Base-by-base conservation (phyloP, 2,888 invertebrate species). In the Stenolophus ochropezus region DNA sequence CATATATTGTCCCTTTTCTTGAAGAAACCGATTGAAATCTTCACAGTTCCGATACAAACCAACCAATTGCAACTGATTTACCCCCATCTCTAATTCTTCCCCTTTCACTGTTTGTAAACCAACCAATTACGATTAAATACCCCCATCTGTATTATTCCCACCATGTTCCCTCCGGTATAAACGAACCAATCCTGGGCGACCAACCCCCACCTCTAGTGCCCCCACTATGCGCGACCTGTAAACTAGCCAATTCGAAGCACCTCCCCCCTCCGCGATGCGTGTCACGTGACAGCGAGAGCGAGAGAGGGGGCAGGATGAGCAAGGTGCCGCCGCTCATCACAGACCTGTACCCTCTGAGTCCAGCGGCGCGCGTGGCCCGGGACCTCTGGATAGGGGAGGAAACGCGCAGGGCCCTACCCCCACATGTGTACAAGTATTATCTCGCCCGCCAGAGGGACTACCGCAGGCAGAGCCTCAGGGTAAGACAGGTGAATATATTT, bases 361-460 rank as follows among this genome's bases (percentile, higher is more conserved):
- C 82, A 82, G 83, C 74, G 69, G 82, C 77, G 82, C 83, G 82
- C 81, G 82, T 20, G 5, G 51, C 78, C 16, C 85, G 86, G 83
- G 87, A 89, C 83, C 87, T 88, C 83, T 93, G 93, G 93, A 93
- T 93, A 86, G 93, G 93, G 74, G 92, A 93, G 87, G 93, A 93
- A 87, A 93, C 93, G 73, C 92, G 91, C 84, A 90, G 91, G 53
- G 90, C 91, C 5, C 87, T 93, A 86, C 93, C 93, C 8, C 90
- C 91, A 1, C 93, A 93, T 86, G 92, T 93, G 86, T 93, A 92
- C 88, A 92, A 93, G 87, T 93, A 93, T 88, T 93, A 93, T 87
- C 90, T 92, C 86, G 91, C 91, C 71, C 84, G 89, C 81, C 89
- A 88, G 27, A 86, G 87, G 83, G 88, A 87, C 81, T 89, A 89